Evolutionary conservation across 2,888 invertebrate genomes (phyloP), one percentile per base, ranked within the genome.

Genomic region (Cylloceria caligata): DNA sequence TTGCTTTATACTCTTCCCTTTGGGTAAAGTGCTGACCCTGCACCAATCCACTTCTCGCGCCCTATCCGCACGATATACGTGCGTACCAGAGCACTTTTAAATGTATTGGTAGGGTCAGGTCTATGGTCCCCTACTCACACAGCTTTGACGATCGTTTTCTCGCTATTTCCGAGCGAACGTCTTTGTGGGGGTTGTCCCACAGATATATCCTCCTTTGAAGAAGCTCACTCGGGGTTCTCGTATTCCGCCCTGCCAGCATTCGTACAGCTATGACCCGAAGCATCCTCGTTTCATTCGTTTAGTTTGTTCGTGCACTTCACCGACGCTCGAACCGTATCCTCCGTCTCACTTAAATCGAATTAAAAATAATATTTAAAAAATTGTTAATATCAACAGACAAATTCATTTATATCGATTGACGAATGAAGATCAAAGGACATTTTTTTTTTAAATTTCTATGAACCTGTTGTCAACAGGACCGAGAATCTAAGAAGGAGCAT

Each of bases 181-280:
- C 87, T 86, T 85, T 86, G 86, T 86, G 89, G 86, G 87, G 86
- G 86, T 84, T 86, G 86, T 83, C 83, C 72, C 67, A 82, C 80
- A 83, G 83, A 85, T 83, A n/a, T n/a, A 86, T 86, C 84, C 80
- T 84, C 80, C 84, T 84, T 87, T 83, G 83, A 81, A 85, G 82
- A 82, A 85, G 83, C 86, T 84, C 73, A 78, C 83, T 79, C 74
- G 74, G 64, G 80, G 83, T 82, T 84, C 74, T 87, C 82, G 64
- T 82, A 83, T 86, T 87, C 82, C 80, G 84, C 83, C 78, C 83
- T 81, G 80, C 80, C 84, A 85, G 85, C 85, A 85, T 80, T 83
- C 71, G 71, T 49, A 21, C 64, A 9, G 19, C 55, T 52, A 55
- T 27, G 36, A 52, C 42, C 39, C 16, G 24, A 62, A 69, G 69